Evolutionary conservation across 2,888 invertebrate species (phyloP), one percentile per base, ranked within the genome.

Genomic region (Tenthredo amoena): DNA sequence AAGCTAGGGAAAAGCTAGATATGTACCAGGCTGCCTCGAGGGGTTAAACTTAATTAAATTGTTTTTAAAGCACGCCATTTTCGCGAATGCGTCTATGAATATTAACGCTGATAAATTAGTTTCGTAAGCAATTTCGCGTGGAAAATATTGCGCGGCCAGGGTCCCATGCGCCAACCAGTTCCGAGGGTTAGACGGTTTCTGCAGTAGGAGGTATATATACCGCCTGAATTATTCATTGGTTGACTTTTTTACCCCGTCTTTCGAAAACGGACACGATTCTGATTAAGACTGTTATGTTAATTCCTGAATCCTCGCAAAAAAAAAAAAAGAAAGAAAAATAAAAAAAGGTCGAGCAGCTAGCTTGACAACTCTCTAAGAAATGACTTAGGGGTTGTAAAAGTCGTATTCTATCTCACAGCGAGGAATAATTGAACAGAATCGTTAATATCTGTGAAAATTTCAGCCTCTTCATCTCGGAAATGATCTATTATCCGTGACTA

Each of bases 71-170:
- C 72, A 85, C 58, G 72, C 55, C 68, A 82, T 85, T 85, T 81
- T 43, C 86, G 84, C 85, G 87, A 85, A 89, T 85, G 86, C 86
- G 79, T 82, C 87, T 88, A 88, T 88, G 88, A 89, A 90, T 90
- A 88, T 91, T 91, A 89, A 91, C 87, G 87, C 82, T 88, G 88
- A 89, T 88, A 90, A 91, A 91, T 90, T 89, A 89, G 87, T 86
- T 87, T 85, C 85, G 47, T 40, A 86, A 85, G 85, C 82, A 86
- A 88, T 87, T 88, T 87, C 86, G 84, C 88, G 85, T 87, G 86
- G 86, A 86, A 88, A 87, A 87, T 87, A 88, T 88, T 87, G 85
- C 87, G 84, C 85, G 18, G 34, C 34, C 31, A 3, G 34, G 31
- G 34, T 68, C 68, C 68, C 68, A 68, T 68, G 68, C 68, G 68